Evolutionary conservation across 1,140 invertebrate species (phyloP).

Genomic region (Eumaeus atala): DNA sequence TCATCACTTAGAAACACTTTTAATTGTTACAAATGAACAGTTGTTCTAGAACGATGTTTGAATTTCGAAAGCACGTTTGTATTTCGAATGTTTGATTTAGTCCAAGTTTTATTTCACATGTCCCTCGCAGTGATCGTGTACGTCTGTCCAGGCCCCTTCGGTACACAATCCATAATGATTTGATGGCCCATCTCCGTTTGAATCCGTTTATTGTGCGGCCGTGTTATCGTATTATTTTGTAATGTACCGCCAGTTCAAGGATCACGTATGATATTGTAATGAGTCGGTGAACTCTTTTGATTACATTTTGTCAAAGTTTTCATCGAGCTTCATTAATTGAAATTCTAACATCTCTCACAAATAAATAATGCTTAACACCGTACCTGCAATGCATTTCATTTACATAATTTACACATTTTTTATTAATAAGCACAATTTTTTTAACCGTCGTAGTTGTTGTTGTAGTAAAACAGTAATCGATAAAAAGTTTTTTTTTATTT

Average conservation of each 20-base stretch:
- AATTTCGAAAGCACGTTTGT: not conserved
- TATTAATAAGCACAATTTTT: too few relatives aligned
- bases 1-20: too few relatives aligned
- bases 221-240: slow-evolving; percentile 37
- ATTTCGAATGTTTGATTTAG: slow-evolving; percentile 2
- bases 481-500: too few relatives aligned
- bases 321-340: too few relatives aligned
- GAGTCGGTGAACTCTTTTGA: slow-evolving; percentile 39
- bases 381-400: too few relatives aligned
- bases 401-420: too few relatives aligned
- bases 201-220: slow-evolving; percentile 51
- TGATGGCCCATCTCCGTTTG: slow-evolving; percentile 65
- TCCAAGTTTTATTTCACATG: slow-evolving; percentile 4
- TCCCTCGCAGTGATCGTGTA: slow-evolving; percentile 45
- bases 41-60: too few relatives aligned
- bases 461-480: too few relatives aligned
- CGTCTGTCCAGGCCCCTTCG: slow-evolving; percentile 57
- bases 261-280: slow-evolving; percentile 23
- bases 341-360: too few relatives aligned
- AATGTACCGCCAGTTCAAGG: slow-evolving; percentile 37
- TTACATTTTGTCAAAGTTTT: not conserved
- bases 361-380: too few relatives aligned
- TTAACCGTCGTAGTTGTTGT: too few relatives aligned
- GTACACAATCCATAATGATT: slow-evolving; percentile 55
- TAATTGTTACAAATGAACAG: too few relatives aligned